Conservation (phyloP, 2,888 invertebrate species). For the Drosophila robusta region DNA sequence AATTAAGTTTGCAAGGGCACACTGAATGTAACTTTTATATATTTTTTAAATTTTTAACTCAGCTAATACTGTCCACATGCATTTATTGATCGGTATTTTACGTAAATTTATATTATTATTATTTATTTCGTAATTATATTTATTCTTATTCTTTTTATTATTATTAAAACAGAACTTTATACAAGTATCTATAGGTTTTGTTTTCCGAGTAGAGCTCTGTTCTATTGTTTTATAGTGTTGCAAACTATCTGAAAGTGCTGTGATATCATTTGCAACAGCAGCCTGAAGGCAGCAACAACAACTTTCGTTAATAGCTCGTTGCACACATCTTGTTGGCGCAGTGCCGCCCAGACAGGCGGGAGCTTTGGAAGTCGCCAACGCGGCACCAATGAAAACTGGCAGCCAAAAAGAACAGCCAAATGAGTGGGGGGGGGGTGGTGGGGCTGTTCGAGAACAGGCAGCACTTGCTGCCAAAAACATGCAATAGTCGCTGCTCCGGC, state of each 20-base stretch:
- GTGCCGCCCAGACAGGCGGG: slow-evolving; percentile 25
- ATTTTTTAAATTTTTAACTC: too few relatives aligned
- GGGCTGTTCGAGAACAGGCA: slow-evolving; percentile 20
- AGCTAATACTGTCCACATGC: too few relatives aligned
- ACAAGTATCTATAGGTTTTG: too few relatives aligned
- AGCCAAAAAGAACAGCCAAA: slow-evolving; percentile 37
- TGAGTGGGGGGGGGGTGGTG: not conserved
- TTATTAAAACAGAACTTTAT: too few relatives aligned
- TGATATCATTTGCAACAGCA: slow-evolving; percentile 19
- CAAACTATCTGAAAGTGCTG: slow-evolving; percentile 4
- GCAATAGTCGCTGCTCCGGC: slow-evolving; percentile 37
- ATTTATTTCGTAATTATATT: too few relatives aligned
- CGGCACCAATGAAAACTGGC: slow-evolving; percentile 39
- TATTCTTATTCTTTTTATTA: too few relatives aligned
- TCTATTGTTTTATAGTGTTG: slow-evolving; percentile 3
- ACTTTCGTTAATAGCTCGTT: slow-evolving; percentile 59
- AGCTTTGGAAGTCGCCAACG: slow-evolving; percentile 12
- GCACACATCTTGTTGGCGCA: slow-evolving; percentile 40
- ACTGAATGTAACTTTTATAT: too few relatives aligned
- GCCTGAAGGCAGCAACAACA: not conserved
- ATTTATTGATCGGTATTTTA: too few relatives aligned
- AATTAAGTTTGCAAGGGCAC: too few relatives aligned
- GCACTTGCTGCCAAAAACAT: slow-evolving; percentile 75
- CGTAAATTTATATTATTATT: too few relatives aligned
- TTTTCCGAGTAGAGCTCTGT: not conserved